Base-by-base conservation (phyloP, 1,140 invertebrate genomes). In the Gryon sp. region DNA sequence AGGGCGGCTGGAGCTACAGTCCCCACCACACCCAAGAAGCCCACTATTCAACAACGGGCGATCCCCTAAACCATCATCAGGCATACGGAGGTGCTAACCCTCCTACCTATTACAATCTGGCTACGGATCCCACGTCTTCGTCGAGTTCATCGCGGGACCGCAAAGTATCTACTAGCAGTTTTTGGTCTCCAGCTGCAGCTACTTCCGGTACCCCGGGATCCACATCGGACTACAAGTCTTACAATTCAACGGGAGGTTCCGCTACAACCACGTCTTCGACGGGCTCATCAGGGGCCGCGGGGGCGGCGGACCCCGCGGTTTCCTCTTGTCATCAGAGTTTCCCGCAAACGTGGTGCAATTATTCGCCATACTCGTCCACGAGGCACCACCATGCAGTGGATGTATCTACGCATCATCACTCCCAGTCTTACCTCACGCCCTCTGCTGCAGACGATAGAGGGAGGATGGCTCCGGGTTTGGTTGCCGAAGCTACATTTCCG, bases 31-130 rank as follows among this genome's bases (percentile, higher is more conserved):
- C 86, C 9, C 86, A 88, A 75, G 90, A 90, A 11, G 84, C 87
- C 52, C 89, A 90, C 60, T 89, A 90, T 80, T 55, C 86, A 9
- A 57, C 77, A 28, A 19, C 85, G 6, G 85, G 85, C 38, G 75
- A 92, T 28, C 84, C 88, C 22, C 89, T 93, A 73, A 92, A 93
- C 78, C 93, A 92, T 83, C 92, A 94, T 80, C 93, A 94, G 86
- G 63, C 79, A 0, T 87, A 89, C 87, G 87, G 83, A 68, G 94
- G 94, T 81, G 89, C 92, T 45, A 92, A 91, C 79, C 90, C 91
- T 11, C 93, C 93, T 15, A 94, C 93, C 9, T 95, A 95, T 83
- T 95, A 95, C 88, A 95, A 95, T 81, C 90, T 94, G 80, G 91
- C 92, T 24, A 90, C 91, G 2, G 92, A 93, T 60, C 89, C 90